Conservation (phyloP, 2,797 vertebrate genomes). For the Helarctos malayanus region DNA sequence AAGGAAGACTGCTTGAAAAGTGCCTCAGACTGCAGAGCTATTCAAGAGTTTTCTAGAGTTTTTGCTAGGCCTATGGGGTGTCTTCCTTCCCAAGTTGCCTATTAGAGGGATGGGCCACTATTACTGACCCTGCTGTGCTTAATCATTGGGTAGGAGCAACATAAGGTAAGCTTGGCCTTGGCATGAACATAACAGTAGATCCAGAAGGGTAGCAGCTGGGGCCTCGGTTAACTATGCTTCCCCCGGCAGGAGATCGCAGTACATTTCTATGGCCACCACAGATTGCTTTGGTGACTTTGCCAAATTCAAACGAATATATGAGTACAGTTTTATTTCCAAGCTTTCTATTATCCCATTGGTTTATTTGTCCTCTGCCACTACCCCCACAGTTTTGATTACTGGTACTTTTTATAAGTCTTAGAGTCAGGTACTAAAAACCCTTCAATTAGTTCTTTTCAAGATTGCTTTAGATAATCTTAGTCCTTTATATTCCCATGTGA, state of each 20-base stretch:
- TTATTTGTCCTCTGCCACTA: not conserved
- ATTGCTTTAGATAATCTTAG: not conserved
- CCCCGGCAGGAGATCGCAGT: not conserved
- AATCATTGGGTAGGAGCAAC: not conserved
- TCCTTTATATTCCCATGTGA: not conserved
- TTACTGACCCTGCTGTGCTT: not conserved
- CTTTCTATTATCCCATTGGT: not conserved
- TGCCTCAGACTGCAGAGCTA: not conserved
- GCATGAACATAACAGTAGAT: not conserved
- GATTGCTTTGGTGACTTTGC: not conserved
- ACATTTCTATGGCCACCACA: not conserved
- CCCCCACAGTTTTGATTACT: not conserved
- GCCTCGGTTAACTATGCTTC: not conserved
- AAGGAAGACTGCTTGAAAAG: not conserved
- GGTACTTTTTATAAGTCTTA: not conserved
- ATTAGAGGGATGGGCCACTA: not conserved
- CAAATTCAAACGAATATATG: slow-evolving; percentile 1
- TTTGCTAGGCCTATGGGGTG: not conserved
- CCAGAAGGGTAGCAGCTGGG: not conserved
- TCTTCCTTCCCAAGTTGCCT: not conserved
- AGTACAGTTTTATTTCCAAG: not conserved
- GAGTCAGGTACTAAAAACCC: not conserved
- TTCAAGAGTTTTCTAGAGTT: not conserved
- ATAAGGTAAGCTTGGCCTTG: not conserved
- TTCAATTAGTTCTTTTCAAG: slow-evolving; percentile 36